phyloP scores from a whole-genome alignment of 2,888 invertebrate species.

The Dryocosmus kuriphilus region DNA sequence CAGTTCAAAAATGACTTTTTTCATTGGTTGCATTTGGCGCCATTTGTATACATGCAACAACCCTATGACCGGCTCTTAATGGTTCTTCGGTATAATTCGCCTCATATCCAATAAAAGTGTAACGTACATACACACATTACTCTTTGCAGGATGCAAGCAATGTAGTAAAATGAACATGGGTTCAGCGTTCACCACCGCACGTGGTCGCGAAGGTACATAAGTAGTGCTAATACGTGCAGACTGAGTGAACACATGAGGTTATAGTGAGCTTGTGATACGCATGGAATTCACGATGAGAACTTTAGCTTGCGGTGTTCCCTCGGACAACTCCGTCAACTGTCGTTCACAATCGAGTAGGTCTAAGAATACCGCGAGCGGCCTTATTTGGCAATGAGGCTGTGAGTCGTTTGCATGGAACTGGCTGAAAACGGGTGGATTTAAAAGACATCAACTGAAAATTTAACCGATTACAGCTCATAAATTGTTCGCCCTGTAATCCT shows the following conservation, averaged over 20 bases:
- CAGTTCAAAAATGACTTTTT: too few species aligned
- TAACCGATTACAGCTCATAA: background rate
- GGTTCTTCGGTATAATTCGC: too few species aligned
- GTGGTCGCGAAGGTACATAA: background rate
- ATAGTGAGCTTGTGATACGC: constrained; percentile 4
- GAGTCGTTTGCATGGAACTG: constrained; percentile 58
- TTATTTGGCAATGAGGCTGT: constrained; percentile 77
- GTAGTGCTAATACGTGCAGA: background rate
- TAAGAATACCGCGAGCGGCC: constrained; percentile 76
- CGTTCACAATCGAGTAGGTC: constrained; percentile 71
- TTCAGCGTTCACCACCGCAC: constrained; percentile 3
- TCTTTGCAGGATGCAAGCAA: constrained; percentile 37
- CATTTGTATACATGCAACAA: too few species aligned
- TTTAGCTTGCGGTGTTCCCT: constrained; percentile 49
- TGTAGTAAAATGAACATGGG: constrained; percentile 4
- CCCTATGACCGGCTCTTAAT: too few species aligned
- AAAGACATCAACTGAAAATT: constrained; percentile 13
- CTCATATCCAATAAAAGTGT: constrained; percentile 24
- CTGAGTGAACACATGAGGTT: constrained; percentile 11
- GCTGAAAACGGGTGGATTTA: constrained; percentile 17
- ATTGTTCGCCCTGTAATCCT: background rate
- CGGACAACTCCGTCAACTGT: constrained; percentile 68
- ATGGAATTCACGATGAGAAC: constrained; percentile 1
- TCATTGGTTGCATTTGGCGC: too few species aligned
- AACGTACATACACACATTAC: background rate